These are phyloP conservation scores for Poecilia wingei DNA, from an alignment of 2,797 vertebrate genomes.

Conservation along the genomic window DNA sequence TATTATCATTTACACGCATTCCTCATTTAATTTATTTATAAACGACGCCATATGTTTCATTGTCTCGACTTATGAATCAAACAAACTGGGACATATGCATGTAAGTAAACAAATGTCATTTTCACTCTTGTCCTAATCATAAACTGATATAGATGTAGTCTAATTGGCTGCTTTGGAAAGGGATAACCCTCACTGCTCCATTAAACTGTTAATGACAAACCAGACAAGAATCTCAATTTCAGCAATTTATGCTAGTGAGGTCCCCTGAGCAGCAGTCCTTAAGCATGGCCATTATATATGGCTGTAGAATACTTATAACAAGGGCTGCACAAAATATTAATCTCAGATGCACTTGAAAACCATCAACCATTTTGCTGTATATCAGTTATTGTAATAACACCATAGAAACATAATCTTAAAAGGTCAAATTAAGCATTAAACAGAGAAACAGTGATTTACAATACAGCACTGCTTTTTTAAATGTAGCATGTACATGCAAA, in stretches of 20 bases:
- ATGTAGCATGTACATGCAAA: not conserved
- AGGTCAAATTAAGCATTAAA: not conserved
- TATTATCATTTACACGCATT: not conserved
- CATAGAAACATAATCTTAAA: not conserved
- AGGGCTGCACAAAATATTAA: conserved; percentile 13
- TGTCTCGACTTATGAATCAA: not conserved
- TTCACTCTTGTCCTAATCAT: conserved; percentile 10
- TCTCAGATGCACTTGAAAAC: conserved; percentile 35
- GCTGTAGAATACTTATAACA: conserved; percentile 34
- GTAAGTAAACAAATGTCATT: conserved; percentile 6
- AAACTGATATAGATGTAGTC: conserved; percentile 12
- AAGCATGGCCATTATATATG: not conserved
- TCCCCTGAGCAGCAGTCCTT: conserved; percentile 5
- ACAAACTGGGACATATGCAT: not conserved
- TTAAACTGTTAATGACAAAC: conserved; percentile 12
- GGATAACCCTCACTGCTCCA: conserved; percentile 12
- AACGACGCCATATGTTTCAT: not conserved
- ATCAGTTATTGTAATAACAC: conserved; percentile 10
- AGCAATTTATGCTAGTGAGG: conserved; percentile 5
- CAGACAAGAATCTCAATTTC: conserved; percentile 14
- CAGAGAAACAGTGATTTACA: not conserved
- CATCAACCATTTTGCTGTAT: conserved; percentile 5
- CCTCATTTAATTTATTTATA: not conserved
- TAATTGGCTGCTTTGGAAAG: conserved; percentile 17
- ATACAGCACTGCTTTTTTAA: not conserved